phyloP scores from a whole-genome alignment of 2,113 vertebrate species.

The Xiphophorus maculatus region DNA sequence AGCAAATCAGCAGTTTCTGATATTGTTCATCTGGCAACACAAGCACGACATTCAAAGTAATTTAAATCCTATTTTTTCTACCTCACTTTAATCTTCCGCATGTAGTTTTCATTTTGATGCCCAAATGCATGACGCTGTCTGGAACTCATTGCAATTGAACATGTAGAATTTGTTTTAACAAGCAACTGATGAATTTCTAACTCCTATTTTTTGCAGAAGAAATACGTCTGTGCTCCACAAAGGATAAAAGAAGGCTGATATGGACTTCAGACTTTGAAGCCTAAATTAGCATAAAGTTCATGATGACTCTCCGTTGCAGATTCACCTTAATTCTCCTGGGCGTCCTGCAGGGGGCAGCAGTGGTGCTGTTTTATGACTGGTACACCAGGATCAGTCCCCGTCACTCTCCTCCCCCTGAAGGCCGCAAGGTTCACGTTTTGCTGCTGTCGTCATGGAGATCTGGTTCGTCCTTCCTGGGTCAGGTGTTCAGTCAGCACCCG shows the following conservation, averaged over 20 bases:
- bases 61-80: not conserved
- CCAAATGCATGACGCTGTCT: not conserved
- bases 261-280: not conserved
- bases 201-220: not conserved
- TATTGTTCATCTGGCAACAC: too few relatives aligned
- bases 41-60: not conserved
- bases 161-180: not conserved
- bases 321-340: slow-evolving; percentile 64
- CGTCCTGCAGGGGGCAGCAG: slow-evolving; percentile 81
- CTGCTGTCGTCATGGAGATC: slow-evolving; percentile 96
- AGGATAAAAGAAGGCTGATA: not conserved
- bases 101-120: too few relatives aligned
- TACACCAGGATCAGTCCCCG: slow-evolving; percentile 64
- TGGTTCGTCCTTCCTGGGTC: slow-evolving; percentile 93
- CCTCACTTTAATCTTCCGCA: too few relatives aligned
- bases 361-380: slow-evolving; percentile 85
- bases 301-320: slow-evolving; percentile 61
- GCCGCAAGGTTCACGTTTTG: slow-evolving; percentile 86
- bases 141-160: not conserved
- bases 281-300: not conserved
- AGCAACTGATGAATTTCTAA: not conserved
- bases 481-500: slow-evolving; percentile 95
- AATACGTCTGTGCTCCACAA: not conserved
- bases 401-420: slow-evolving; percentile 23
- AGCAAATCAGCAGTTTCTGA: too few relatives aligned